Evolutionary conservation across 2,888 invertebrate species (phyloP).

Genomic region (Aphidius colemani): DNA sequence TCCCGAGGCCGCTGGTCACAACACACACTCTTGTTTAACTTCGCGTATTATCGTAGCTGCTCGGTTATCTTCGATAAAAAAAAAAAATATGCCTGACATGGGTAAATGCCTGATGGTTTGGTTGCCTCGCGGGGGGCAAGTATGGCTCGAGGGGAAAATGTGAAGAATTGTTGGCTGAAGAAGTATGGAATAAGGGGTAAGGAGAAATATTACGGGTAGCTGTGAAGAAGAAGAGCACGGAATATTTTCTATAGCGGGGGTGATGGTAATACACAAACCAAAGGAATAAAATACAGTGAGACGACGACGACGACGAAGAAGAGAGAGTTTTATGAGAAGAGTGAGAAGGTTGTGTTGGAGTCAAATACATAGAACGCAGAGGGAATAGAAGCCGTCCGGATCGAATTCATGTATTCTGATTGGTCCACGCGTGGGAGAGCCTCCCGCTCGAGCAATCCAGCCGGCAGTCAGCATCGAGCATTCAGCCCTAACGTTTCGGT

Average conservation of each 20-base stretch:
- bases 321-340: slow-evolving; percentile 30
- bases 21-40: slow-evolving; percentile 16
- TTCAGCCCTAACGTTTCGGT: slow-evolving; percentile 48
- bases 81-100: slow-evolving; percentile 47
- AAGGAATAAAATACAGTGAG: too few species aligned
- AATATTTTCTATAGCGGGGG: too few species aligned
- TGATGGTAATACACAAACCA: too few species aligned
- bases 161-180: too few species aligned
- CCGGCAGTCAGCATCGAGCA: slow-evolving; percentile 57
- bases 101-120: slow-evolving; percentile 44
- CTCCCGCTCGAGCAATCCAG: slow-evolving; percentile 57
- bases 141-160: slow-evolving; percentile 19
- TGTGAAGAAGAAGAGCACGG: too few species aligned
- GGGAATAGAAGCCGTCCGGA: slow-evolving; percentile 46
- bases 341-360: slow-evolving; percentile 33
- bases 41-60: slow-evolving; percentile 41
- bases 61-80: slow-evolving; percentile 33
- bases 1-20: too few species aligned
- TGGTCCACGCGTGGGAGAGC: slow-evolving; percentile 59
- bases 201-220: too few species aligned
- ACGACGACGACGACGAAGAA: slow-evolving; percentile 7
- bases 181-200: slow-evolving; percentile 20
- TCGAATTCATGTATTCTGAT: slow-evolving; percentile 52
- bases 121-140: slow-evolving; percentile 32
- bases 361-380: slow-evolving; percentile 42